Evolutionary conservation across 2,888 invertebrate genomes (phyloP).

Genomic region (Priocnemis perturbator): DNA sequence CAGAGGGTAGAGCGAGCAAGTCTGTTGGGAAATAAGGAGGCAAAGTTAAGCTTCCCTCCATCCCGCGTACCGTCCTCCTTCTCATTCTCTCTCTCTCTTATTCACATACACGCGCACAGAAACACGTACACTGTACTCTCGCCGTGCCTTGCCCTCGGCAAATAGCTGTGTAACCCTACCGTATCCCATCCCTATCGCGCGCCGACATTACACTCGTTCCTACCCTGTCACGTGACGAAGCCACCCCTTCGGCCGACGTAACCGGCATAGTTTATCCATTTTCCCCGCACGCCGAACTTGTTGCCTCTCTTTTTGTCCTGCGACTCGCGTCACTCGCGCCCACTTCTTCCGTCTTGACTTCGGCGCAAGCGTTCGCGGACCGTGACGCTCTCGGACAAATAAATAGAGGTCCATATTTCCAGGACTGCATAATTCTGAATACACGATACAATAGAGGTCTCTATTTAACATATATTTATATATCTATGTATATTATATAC

Average conservation of each 20-base stretch:
- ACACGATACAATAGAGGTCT: too few species aligned
- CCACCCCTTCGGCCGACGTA: slow-evolving; percentile 44
- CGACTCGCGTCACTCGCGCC: background rate
- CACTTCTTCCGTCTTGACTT: too few species aligned
- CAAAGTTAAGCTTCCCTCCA: slow-evolving; percentile 66
- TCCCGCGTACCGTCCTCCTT: background rate
- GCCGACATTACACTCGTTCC: slow-evolving; percentile 42
- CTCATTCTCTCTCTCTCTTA: slow-evolving; percentile 26
- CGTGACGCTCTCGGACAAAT: too few species aligned
- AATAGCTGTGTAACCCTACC: slow-evolving; percentile 69
- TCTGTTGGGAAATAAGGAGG: slow-evolving; percentile 75
- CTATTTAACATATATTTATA: too few species aligned
- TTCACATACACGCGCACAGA: too few species aligned
- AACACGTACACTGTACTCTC: too few species aligned
- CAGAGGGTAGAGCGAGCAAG: slow-evolving; percentile 58
- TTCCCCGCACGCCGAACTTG: slow-evolving; percentile 32
- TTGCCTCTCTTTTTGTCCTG: slow-evolving; percentile 22
- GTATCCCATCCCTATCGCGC: slow-evolving; percentile 53
- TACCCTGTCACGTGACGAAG: slow-evolving; percentile 51
- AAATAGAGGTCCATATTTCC: too few species aligned
- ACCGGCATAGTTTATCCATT: slow-evolving; percentile 53
- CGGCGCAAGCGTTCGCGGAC: too few species aligned
- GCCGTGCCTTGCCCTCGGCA: slow-evolving; percentile 63
- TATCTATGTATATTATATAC: too few species aligned
- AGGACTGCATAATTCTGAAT: too few species aligned